phyloP scores from a whole-genome alignment of 2,113 vertebrate species.

The Apteryx mantelli region DNA sequence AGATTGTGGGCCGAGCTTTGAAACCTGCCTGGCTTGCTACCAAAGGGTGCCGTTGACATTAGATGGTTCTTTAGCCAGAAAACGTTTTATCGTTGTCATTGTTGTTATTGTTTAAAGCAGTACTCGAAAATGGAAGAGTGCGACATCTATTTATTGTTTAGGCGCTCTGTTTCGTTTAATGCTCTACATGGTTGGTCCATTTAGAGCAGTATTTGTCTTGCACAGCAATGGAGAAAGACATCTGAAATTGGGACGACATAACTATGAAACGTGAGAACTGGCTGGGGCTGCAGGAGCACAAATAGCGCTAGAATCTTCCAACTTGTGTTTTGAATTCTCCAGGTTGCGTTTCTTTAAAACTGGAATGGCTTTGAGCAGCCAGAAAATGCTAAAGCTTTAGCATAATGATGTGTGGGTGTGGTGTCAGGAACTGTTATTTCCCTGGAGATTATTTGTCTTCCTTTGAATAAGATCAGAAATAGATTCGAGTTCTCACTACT shows the following conservation, averaged over 20 bases:
- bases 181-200: not conserved
- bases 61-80: not conserved
- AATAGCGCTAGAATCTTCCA: not conserved
- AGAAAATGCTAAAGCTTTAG: slow-evolving; percentile 42
- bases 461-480: slow-evolving; percentile 61
- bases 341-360: slow-evolving; percentile 42
- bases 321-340: not conserved
- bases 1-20: not conserved
- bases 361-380: slow-evolving; percentile 13
- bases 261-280: not conserved
- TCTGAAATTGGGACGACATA: not conserved
- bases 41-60: not conserved
- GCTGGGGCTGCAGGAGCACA: not conserved
- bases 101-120: not conserved
- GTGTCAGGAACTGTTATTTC: slow-evolving; percentile 69
- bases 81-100: not conserved
- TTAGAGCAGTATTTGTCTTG: not conserved
- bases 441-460: slow-evolving; percentile 69
- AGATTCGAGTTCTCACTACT: slow-evolving; percentile 8
- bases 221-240: not conserved
- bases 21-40: not conserved
- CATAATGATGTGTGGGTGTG: slow-evolving; percentile 65
- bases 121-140: not conserved
- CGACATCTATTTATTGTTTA: not conserved
- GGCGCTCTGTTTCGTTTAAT: not conserved